These are phyloP conservation scores for Eulacestoma nigropectus DNA, from an alignment of 2,113 vertebrate genomes.

Conservation along the genomic window DNA sequence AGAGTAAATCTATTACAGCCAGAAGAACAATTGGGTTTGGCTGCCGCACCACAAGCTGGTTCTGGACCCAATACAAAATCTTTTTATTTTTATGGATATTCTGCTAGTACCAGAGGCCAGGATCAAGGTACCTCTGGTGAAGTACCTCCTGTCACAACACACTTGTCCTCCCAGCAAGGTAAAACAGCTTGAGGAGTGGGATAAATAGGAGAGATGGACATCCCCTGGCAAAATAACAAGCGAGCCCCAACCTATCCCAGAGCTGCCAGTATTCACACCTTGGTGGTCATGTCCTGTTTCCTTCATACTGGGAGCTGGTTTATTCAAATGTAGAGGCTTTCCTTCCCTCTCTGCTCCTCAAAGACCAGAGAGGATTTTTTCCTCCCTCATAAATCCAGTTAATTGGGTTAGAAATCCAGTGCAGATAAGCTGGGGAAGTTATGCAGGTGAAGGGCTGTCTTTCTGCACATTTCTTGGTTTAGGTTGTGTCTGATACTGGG, in stretches of 20 bases:
- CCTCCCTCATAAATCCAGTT: not conserved
- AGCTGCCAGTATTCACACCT: rapidly evolving
- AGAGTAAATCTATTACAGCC: conserved; percentile 9
- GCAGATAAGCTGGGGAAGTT: not conserved
- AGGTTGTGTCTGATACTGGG: not conserved
- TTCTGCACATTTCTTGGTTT: not conserved
- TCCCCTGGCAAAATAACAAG: not conserved
- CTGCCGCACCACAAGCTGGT: not conserved
- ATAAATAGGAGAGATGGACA: not conserved
- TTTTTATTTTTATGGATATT: not conserved
- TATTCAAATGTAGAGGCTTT: not conserved
- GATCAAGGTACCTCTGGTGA: not conserved
- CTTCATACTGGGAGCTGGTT: not conserved
- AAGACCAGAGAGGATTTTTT: not conserved
- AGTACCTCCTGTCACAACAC: not conserved
- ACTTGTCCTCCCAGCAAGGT: not conserved
- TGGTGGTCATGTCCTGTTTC: not conserved
- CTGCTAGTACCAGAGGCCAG: not conserved
- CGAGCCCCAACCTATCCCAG: not conserved
- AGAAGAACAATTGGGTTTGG: not conserved
- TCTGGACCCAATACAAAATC: not conserved
- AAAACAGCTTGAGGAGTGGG: not conserved
- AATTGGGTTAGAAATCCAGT: not conserved
- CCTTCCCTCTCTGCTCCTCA: not conserved
- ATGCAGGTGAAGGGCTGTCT: not conserved